Conservation (phyloP, 2,888 invertebrate genomes). For the Tetramorium bicarinatum region DNA sequence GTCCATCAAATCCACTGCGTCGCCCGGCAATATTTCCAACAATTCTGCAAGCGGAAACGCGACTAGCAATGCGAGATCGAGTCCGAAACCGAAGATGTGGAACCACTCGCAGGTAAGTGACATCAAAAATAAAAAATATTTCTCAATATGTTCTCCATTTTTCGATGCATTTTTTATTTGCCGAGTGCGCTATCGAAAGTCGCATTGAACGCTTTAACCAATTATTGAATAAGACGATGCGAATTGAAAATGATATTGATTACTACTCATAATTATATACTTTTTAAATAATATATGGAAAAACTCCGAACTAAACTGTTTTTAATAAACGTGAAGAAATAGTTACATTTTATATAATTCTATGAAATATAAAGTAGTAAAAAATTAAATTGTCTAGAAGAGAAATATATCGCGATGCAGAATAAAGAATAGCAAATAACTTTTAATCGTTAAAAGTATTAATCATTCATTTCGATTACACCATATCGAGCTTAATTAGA, state of each 20-base stretch:
- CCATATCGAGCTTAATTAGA: background rate
- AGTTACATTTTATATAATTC: background rate
- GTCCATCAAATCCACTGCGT: conserved; percentile 81
- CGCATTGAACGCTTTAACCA: background rate
- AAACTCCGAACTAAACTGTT: background rate
- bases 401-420: background rate
- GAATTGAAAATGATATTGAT: background rate
- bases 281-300: background rate
- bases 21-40: conserved; percentile 79
- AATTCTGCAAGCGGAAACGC: conserved; percentile 77
- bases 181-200: background rate
- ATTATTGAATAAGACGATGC: background rate
- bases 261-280: background rate
- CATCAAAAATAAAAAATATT: background rate
- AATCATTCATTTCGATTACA: background rate
- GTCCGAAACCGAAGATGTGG: conserved; percentile 88
- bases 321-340: background rate
- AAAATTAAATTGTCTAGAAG: background rate
- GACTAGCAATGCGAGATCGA: conserved; percentile 81
- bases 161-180: background rate
- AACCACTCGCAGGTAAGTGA: conserved; percentile 87
- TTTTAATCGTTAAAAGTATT: background rate
- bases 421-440: background rate
- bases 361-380: background rate
- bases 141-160: background rate